A percentile compares a stretch with the other conserved stretches of the same genome.
These are phyloP conservation scores for Ispidina picta DNA, from an alignment of 2,797 vertebrate genomes.

Conservation along the genomic window DNA sequence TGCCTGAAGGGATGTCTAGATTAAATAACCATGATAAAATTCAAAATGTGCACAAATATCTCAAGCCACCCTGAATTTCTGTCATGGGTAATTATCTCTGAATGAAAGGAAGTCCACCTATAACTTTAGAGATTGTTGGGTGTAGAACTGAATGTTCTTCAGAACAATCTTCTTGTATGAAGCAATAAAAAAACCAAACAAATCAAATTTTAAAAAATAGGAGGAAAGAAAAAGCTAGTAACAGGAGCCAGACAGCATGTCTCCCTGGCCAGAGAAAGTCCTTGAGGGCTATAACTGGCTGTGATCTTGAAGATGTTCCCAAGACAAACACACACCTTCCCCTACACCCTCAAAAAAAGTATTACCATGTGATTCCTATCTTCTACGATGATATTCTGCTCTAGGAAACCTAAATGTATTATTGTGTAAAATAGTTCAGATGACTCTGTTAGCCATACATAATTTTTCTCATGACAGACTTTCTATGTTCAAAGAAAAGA, in stretches of 20 bases:
- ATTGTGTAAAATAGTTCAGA: not conserved
- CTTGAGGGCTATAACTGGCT: slow-evolving; percentile 11
- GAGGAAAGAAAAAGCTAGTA: slow-evolving; percentile 54
- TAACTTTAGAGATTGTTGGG: not conserved
- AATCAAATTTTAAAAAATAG: slow-evolving; percentile 27
- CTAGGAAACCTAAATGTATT: not conserved
- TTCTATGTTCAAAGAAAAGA: not conserved
- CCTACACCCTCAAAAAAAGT: not conserved
- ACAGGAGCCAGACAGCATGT: slow-evolving; percentile 28
- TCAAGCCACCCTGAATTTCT: not conserved
- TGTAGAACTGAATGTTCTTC: not conserved
- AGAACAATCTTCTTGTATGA: slow-evolving; percentile 27
- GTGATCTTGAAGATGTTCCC: not conserved
- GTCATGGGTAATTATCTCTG: not conserved
- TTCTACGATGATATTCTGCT: not conserved
- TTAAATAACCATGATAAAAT: not conserved
- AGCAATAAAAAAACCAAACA: not conserved
- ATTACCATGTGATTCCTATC: not conserved
- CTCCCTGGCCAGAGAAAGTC: slow-evolving; percentile 34
- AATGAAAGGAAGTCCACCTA: not conserved
- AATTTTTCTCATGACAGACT: not conserved
- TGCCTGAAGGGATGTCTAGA: too few species aligned
- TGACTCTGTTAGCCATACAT: not conserved
- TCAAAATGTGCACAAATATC: not conserved
- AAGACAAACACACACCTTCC: too few species aligned